Evolutionary conservation across 2,888 invertebrate species (phyloP), one percentile per base, ranked within the genome.

Genomic region (Graphium colonna): DNA sequence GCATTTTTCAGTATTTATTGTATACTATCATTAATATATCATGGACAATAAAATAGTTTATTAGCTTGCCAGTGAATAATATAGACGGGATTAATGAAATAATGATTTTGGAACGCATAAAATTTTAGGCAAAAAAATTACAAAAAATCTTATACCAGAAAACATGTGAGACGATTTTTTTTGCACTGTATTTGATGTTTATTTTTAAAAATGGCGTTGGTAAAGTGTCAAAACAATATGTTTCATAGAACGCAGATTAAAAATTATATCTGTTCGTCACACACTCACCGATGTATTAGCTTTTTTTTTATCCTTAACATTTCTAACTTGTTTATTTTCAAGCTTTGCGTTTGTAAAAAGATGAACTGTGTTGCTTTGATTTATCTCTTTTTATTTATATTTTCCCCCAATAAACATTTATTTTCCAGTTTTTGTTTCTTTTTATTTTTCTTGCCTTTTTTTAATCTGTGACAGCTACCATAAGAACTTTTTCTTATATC

Each of bases 401-500:
- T 36, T 13, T 68, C 68, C 70, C 73, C 58, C 69, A 73, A 87
- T 85, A 85, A 87, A 87, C 85, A 68, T 64, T 80, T 79, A 79
- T 79, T 82, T 83, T 85, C 82, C 61, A 75, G 46, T 69, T 73
- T 70, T 63, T 60, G 64, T 72, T 75, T 70, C 3, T 36, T 71
- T 71, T 69, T 68, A 69, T 67, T 64, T 63, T 59, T 38, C 50
- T 56, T 56, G 49, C 50, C 51, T 28, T 33, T 56, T 44, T 51
- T 56, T 21, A 17, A 52, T 18, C 53, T 42, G n/a, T n/a, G n/a
- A n/a, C n/a, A n/a, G n/a, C n/a, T n/a, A n/a, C n/a, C n/a, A n/a
- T n/a, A n/a, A n/a, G n/a, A n/a, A n/a, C n/a, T n/a, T n/a, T n/a
- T n/a, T n/a, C n/a, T n/a, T n/a, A n/a, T n/a, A n/a, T n/a, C n/a